These are phyloP conservation scores for Liopterus haemorrhoidalis DNA, from an alignment of 2,888 invertebrate species.

Conservation along the genomic window DNA sequence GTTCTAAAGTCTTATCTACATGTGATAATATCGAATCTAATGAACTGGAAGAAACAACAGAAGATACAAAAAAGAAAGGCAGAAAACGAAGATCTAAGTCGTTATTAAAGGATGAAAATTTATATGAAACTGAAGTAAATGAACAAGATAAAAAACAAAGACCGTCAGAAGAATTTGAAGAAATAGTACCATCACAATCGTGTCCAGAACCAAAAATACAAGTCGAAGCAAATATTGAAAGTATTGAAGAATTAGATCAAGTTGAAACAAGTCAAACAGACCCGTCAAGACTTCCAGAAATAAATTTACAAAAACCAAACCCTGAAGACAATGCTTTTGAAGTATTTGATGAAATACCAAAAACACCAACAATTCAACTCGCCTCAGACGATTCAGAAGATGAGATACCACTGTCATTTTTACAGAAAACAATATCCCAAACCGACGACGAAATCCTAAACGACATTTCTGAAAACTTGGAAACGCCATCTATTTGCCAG, in stretches of 20 bases:
- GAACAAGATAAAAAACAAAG: slow-evolving; percentile 15
- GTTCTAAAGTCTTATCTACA: neutral
- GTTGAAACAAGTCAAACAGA: neutral
- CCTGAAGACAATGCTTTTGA: too few relatives aligned
- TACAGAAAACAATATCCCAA: slow-evolving; percentile 13
- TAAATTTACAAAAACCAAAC: too few relatives aligned
- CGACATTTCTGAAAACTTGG: neutral
- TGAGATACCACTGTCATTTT: slow-evolving; percentile 15
- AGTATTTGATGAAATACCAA: too few relatives aligned
- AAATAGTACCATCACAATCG: too few relatives aligned
- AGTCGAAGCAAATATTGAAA: neutral
- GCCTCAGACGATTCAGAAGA: slow-evolving; percentile 23
- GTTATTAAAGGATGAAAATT: too few relatives aligned
- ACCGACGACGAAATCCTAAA: too few relatives aligned
- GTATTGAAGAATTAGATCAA: slow-evolving; percentile 1
- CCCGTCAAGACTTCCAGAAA: too few relatives aligned
- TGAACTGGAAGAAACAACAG: slow-evolving; percentile 2
- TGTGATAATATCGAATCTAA: neutral
- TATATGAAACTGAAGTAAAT: slow-evolving; percentile 7
- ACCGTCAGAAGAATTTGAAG: slow-evolving; percentile 6
- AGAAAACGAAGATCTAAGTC: slow-evolving; percentile 1
- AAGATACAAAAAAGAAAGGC: neutral
- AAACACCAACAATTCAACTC: too few relatives aligned
- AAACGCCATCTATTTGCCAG: too few relatives aligned
- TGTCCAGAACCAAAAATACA: neutral